These are phyloP conservation scores for Mycteria americana DNA, from an alignment of 2,797 vertebrate genomes.

Conservation along the genomic window DNA sequence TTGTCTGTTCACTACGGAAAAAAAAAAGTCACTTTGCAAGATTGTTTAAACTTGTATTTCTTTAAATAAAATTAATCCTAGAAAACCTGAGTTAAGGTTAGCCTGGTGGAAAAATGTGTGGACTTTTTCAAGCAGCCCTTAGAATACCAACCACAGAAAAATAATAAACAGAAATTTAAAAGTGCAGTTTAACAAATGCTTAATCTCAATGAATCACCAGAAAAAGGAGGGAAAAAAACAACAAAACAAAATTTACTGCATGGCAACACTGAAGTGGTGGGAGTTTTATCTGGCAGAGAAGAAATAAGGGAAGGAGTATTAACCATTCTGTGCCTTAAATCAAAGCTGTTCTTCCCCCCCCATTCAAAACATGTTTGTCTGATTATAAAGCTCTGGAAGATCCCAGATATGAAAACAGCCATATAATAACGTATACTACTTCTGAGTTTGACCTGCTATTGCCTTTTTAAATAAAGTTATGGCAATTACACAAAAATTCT, in stretches of 20 bases:
- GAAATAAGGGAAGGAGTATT: background rate
- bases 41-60: background rate
- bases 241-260: background rate
- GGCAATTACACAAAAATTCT: background rate
- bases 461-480: background rate
- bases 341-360: background rate
- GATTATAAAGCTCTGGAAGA: background rate
- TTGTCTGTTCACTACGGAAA: background rate
- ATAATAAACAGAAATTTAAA: background rate
- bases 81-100: background rate
- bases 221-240: background rate
- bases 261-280: slow-evolving; percentile 5
- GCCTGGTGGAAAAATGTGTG: background rate
- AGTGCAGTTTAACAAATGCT: background rate
- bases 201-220: slow-evolving; percentile 25
- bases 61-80: background rate
- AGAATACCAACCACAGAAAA: background rate
- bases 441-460: background rate
- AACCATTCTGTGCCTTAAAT: background rate
- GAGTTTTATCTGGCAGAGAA: slow-evolving; percentile 19
- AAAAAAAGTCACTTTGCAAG: background rate
- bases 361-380: background rate
- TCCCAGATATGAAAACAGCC: background rate
- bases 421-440: background rate
- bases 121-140: background rate